Conservation (phyloP, 2,888 invertebrate genomes). For the Alsophila aescularia region DNA sequence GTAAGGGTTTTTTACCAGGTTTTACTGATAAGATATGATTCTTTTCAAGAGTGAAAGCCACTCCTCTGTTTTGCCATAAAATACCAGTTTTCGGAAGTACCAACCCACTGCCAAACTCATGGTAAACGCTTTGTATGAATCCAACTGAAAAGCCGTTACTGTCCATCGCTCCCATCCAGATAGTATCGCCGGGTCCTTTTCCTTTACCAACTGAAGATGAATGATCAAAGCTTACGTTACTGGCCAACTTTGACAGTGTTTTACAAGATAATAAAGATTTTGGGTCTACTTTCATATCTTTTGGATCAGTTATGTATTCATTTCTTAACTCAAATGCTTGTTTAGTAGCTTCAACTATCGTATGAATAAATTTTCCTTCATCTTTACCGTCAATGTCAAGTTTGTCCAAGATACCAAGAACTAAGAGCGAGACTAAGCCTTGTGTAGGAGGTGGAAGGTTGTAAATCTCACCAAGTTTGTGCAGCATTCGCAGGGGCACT, state of each 20-base stretch:
- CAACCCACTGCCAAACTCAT: slow-evolving; percentile 67
- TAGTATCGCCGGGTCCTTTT: slow-evolving; percentile 68
- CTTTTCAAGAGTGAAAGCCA: slow-evolving; percentile 58
- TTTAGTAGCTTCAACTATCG: slow-evolving; percentile 70
- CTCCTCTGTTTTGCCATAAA: slow-evolving; percentile 73
- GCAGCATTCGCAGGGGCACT: slow-evolving; percentile 60
- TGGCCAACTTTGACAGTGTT: slow-evolving; percentile 58
- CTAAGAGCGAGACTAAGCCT: slow-evolving; percentile 66
- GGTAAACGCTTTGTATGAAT: slow-evolving; percentile 73
- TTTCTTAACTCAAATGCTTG: slow-evolving; percentile 61
- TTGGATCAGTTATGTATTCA: slow-evolving; percentile 68
- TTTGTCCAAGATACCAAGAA: slow-evolving; percentile 69
- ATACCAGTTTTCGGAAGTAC: slow-evolving; percentile 73
- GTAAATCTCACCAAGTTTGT: slow-evolving; percentile 63
- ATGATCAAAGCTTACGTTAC: slow-evolving; percentile 52
- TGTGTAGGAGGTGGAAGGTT: slow-evolving; percentile 78
- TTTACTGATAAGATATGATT: slow-evolving; percentile 57
- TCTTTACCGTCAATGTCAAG: slow-evolving; percentile 63
- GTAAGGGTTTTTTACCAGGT: slow-evolving; percentile 74
- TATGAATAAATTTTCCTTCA: slow-evolving; percentile 70
- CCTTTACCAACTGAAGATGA: slow-evolving; percentile 49
- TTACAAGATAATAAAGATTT: slow-evolving; percentile 54
- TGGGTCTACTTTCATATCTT: slow-evolving; percentile 62
- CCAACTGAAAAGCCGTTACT: slow-evolving; percentile 74
- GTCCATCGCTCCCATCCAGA: slow-evolving; percentile 79